Evolutionary conservation across 2,888 invertebrate species (phyloP), one percentile per base, ranked within the genome.

Genomic region (Eulithis testata): DNA sequence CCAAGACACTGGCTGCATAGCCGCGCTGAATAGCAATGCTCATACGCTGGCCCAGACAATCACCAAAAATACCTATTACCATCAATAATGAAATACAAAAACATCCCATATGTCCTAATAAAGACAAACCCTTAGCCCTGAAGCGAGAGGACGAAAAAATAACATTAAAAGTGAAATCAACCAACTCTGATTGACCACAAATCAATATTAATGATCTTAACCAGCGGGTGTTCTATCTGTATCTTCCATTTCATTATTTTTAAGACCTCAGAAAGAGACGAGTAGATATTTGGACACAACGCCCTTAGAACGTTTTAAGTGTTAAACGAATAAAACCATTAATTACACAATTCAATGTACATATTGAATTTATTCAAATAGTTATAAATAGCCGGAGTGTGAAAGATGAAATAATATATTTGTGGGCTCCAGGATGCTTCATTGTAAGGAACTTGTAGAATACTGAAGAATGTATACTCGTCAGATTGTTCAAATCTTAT

Each of bases 341-440:
- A 93, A 93, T 93, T 93, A 92, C 90, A 86, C 89, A 89, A 91
- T 92, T 92, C 91, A 91, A 91, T 91, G 92, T 92, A 92, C 92
- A 93, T 93, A 93, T 93, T 93, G 93, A 92, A 93, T 93, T 93
- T 93, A 93, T 93, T 93, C 89, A 92, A 93, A 93, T 93, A 86
- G 91, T 92, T 91, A 93, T 93, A 91, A 91, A 93, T 93, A 88
- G 86, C 78, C 89, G 88, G 89, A 89, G 91, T 84, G 90, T 83
- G 86, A 89, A 86, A 80, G 78, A 73, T 31, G 78, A 78, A 64
- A 70, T 66, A 71, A 65, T 69, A 68, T 67, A 47, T 74, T 59
- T 63, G 27, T 31, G 9, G 53, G 43, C 12, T 58, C 14, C 60
- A 60, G 40, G 47, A 63, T 43, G 21, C 50, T 59, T 52, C 45